Base-by-base conservation (phyloP, 2,113 vertebrate species). In the Amphilophus citrinellus region DNA sequence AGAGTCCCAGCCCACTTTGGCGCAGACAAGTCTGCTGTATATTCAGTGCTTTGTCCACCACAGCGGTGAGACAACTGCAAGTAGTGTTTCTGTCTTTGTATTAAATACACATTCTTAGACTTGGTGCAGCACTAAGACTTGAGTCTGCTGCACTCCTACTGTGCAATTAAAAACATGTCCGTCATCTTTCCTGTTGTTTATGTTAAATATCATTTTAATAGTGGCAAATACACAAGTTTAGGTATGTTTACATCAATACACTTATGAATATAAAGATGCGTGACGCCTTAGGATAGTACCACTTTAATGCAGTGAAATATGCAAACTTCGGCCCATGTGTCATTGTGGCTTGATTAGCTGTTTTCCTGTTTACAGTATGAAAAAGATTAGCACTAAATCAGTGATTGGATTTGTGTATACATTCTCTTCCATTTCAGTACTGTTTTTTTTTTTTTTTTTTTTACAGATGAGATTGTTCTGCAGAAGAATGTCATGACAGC, bases 1-100 rank as follows among this genome's bases (percentile, higher is more conserved):
- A 81, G 87, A 89, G 77, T 88, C 44, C 22, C 30, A 10, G 77
- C 56, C 68, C 59, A 57, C 71, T 80, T 68, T 15, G 27, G 60
- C 42, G 30, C 3, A 10, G 15, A 59, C 22, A 61, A 37, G 1
- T 22, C 75, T 68, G 39, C 57, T 62, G 58, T 53, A 68, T 58
- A 32, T 47, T 24, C 20, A 60, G 27, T 11, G 66, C 22, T 83
- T 15, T 37, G 35, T 73, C 50, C 22, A 8, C 37, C 24, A 47
- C 53, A 14, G 42, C 1, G 2, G 32, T n/a, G 27, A 44, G 24
- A 73, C 59, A 82, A 9, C 22, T 32, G 14, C 11, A 71, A 20
- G 59, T 80, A 65, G 22, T 2, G 9, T 42, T 20, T 61, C 57
- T 27, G 53, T 11, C 44, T 30, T 22, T 47, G 32, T 17, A 59